phyloP scores from a whole-genome alignment of 2,888 invertebrate species.

The Schrankia costaestrigalis region DNA sequence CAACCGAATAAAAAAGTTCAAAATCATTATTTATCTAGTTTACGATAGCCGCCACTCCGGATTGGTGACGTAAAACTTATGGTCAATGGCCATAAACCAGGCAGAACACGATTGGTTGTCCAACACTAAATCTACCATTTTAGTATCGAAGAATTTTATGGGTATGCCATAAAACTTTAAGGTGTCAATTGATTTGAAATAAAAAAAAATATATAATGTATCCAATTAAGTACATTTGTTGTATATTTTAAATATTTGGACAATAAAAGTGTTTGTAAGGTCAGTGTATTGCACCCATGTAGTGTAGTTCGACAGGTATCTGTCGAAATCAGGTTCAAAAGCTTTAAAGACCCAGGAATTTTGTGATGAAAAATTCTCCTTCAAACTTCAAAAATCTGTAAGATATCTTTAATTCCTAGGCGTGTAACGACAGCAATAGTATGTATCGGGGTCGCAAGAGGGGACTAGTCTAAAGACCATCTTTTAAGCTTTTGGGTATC shows the following conservation, averaged over 20 bases:
- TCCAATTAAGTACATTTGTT: slow-evolving; percentile 33
- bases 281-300: too few species aligned
- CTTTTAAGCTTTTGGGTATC: too few species aligned
- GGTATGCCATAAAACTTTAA: slow-evolving; percentile 57
- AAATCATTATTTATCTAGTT: slow-evolving; percentile 66
- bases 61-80: slow-evolving; percentile 62
- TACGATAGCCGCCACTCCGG: slow-evolving; percentile 55
- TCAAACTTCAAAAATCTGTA: too few species aligned
- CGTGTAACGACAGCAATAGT: too few species aligned
- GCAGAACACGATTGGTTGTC: slow-evolving; percentile 59
- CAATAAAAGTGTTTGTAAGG: slow-evolving; percentile 12
- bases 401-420: too few species aligned
- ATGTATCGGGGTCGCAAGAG: too few species aligned
- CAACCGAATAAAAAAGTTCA: slow-evolving; percentile 25
- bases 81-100: slow-evolving; percentile 56
- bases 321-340: too few species aligned
- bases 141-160: slow-evolving; percentile 58
- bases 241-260: slow-evolving; percentile 15
- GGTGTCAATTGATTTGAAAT: slow-evolving; percentile 66
- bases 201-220: slow-evolving; percentile 31
- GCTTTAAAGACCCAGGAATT: too few species aligned
- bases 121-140: slow-evolving; percentile 59
- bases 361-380: too few species aligned
- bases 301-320: too few species aligned
- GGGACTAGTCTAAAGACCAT: too few species aligned